phyloP scores from a whole-genome alignment of 2,797 vertebrate species.

The Hippocampus kuda region DNA sequence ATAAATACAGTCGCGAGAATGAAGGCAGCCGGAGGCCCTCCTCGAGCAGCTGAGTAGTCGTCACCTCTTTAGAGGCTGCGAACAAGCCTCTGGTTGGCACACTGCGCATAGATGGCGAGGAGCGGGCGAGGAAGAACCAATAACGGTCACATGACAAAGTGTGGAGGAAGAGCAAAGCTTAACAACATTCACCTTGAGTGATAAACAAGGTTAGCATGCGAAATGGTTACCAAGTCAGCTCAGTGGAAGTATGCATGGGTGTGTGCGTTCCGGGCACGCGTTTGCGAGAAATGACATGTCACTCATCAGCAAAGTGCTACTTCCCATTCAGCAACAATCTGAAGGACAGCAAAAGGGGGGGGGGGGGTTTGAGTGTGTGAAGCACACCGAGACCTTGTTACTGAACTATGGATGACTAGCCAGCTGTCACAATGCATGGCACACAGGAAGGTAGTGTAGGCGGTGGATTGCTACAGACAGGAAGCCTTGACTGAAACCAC shows the following conservation, averaged over 20 bases:
- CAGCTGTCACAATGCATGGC: constrained; percentile 14
- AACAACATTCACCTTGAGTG: constrained; percentile 21
- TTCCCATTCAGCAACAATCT: constrained; percentile 30
- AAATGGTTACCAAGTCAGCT: constrained; percentile 30
- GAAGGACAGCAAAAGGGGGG: constrained; percentile 27
- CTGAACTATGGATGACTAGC: constrained; percentile 13
- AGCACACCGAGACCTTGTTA: constrained; percentile 18
- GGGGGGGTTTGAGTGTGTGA: background rate
- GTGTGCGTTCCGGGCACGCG: background rate
- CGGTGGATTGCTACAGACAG: background rate
- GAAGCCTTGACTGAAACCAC: background rate
- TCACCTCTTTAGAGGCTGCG: constrained; percentile 29
- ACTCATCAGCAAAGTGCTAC: constrained; percentile 38
- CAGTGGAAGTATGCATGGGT: constrained; percentile 5
- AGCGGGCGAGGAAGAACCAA: background rate
- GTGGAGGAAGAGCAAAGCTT: constrained; percentile 14
- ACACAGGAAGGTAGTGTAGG: constrained; percentile 16
- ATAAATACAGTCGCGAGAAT: background rate
- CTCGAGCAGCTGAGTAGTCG: constrained; percentile 7
- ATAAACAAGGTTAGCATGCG: constrained; percentile 14
- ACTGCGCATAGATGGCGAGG: background rate
- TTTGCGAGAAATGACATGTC: constrained; percentile 30
- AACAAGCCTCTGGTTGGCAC: constrained; percentile 3
- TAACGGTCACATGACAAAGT: background rate
- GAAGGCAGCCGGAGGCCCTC: constrained; percentile 17